Conservation (phyloP, 2,797 vertebrate species). For the Myotis daubentonii region DNA sequence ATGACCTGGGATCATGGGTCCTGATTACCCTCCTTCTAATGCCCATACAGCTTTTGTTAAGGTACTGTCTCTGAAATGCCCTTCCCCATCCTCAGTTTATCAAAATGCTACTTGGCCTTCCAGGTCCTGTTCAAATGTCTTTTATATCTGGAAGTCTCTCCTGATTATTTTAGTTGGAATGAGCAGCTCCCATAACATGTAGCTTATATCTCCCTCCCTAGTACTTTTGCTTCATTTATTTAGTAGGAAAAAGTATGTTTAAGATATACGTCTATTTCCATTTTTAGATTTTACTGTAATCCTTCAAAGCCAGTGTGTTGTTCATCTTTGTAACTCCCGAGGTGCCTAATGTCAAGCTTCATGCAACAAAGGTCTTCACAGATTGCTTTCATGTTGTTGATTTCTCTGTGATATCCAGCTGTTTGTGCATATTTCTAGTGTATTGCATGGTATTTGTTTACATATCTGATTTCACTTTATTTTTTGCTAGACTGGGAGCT, state of each 20-base stretch:
- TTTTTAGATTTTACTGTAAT: conserved; percentile 10
- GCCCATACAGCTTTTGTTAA: neutral
- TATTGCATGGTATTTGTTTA: neutral
- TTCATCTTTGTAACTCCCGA: neutral
- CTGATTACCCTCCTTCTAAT: neutral
- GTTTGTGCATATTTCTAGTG: neutral
- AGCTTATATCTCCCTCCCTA: neutral
- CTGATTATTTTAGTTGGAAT: neutral
- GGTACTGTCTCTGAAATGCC: neutral
- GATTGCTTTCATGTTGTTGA: neutral
- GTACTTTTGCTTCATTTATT: conserved; percentile 21
- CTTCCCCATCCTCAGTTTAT: neutral
- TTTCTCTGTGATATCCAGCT: neutral
- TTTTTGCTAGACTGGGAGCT: neutral
- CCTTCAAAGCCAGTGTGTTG: neutral
- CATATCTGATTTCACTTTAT: neutral
- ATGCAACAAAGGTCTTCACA: neutral
- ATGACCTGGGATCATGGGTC: neutral
- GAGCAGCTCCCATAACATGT: neutral
- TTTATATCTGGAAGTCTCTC: neutral
- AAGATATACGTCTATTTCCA: neutral
- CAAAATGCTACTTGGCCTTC: neutral
- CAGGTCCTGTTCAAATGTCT: neutral
- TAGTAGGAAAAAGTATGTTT: neutral
- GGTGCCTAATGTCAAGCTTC: neutral